Evolutionary conservation across 2,113 vertebrate genomes (phyloP).

Genomic region (Lepus americanus): DNA sequence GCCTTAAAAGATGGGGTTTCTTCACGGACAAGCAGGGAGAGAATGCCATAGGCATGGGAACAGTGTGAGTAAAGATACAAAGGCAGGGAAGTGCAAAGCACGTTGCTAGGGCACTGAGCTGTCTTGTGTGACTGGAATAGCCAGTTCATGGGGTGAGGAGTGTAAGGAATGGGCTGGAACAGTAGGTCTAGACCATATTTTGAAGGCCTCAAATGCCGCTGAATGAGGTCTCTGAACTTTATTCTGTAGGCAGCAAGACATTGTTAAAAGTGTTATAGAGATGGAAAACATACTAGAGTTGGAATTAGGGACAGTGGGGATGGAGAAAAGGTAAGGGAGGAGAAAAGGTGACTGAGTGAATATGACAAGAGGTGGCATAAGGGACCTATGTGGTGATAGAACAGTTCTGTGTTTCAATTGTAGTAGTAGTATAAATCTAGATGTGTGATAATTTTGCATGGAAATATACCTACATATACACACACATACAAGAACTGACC

Average conservation of each 20-base stretch:
- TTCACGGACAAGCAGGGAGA: constrained; percentile 34
- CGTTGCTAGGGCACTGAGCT: background rate
- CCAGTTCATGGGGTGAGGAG: background rate
- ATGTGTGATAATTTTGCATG: background rate
- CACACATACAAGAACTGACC: background rate
- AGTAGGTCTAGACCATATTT: background rate
- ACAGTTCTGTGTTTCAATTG: constrained; percentile 6
- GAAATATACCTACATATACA: background rate
- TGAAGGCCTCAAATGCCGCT: background rate
- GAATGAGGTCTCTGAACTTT: constrained; percentile 2
- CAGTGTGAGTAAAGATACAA: background rate
- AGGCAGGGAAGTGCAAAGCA: background rate
- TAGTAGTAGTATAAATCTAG: background rate
- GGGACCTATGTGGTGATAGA: background rate
- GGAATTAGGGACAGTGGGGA: background rate
- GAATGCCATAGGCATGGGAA: background rate
- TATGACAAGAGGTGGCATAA: background rate
- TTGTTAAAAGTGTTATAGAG: background rate
- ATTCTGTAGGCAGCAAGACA: background rate
- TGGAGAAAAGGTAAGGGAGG: background rate
- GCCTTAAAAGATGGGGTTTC: constrained; percentile 27
- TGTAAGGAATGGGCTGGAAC: background rate
- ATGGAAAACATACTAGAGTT: background rate
- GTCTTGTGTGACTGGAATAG: background rate
- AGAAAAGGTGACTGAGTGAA: background rate